These are phyloP conservation scores for Microctenopoma steveboyesi DNA, from an alignment of 2,797 vertebrate species.

Conservation along the genomic window DNA sequence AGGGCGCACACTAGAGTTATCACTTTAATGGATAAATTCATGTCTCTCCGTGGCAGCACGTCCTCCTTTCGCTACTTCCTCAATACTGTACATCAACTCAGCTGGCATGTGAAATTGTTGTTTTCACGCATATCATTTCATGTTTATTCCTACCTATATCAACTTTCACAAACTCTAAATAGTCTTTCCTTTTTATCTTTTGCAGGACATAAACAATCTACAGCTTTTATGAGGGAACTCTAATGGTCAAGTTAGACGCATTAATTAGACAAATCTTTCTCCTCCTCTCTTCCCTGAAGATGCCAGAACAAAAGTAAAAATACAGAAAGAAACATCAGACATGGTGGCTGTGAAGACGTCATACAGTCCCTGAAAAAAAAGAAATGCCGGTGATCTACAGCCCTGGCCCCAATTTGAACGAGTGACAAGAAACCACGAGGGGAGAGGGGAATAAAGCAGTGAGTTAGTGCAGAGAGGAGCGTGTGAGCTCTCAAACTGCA, in stretches of 20 bases:
- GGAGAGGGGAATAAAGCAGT: slow-evolving; percentile 44
- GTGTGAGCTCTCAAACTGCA: slow-evolving; percentile 73
- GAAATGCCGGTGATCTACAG: slow-evolving; percentile 20
- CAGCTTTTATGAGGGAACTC: slow-evolving; percentile 44
- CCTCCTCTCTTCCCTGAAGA: slow-evolving; percentile 27
- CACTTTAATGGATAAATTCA: slow-evolving; percentile 69
- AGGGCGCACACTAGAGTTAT: slow-evolving; percentile 54
- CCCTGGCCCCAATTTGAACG: slow-evolving; percentile 40
- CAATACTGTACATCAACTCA: slow-evolving; percentile 65
- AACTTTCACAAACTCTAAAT: slow-evolving; percentile 57
- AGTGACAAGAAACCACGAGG: slow-evolving; percentile 56
- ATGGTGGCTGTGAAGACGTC: slow-evolving; percentile 46
- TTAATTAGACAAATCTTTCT: slow-evolving; percentile 36
- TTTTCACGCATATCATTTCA: slow-evolving; percentile 66
- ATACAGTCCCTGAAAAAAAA: slow-evolving; percentile 34
- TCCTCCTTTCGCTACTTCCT: slow-evolving; percentile 46
- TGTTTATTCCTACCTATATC: slow-evolving; percentile 64
- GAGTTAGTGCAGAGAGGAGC: slow-evolving; percentile 41
- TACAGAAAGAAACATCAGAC: slow-evolving; percentile 33
- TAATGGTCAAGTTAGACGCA: slow-evolving; percentile 54
- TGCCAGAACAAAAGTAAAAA: slow-evolving; percentile 43
- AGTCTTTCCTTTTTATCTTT: slow-evolving; percentile 50
- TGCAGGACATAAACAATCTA: slow-evolving; percentile 41
- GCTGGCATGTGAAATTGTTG: slow-evolving; percentile 71
- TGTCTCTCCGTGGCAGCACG: slow-evolving; percentile 64